phyloP scores from a whole-genome alignment of 2,888 invertebrate species.

The Baccha elongata region DNA sequence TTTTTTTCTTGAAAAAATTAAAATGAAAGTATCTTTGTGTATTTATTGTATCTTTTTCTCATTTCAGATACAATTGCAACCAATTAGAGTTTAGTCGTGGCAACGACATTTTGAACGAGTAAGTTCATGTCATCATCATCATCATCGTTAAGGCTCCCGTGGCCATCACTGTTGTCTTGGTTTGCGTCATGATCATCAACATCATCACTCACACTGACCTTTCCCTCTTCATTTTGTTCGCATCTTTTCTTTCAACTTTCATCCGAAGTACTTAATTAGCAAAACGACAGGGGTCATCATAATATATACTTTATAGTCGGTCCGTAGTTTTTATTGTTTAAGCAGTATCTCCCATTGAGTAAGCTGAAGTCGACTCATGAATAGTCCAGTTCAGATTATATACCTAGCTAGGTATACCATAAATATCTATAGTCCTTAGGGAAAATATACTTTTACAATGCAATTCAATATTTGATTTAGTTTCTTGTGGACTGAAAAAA shows the following conservation, averaged over 20 bases:
- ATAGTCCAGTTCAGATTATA: not conserved
- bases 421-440: not conserved
- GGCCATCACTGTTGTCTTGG: not conserved
- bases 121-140: constrained; percentile 49
- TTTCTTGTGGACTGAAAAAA: constrained; percentile 20
- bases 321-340: constrained; percentile 30
- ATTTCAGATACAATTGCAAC: constrained; percentile 67
- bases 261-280: constrained; percentile 60
- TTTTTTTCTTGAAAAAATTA: constrained; percentile 18
- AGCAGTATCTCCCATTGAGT: not conserved
- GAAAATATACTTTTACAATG: constrained; percentile 16
- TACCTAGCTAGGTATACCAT: not conserved
- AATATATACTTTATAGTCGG: constrained; percentile 15
- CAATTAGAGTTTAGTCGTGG: constrained; percentile 65
- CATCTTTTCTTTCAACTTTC: constrained; percentile 27
- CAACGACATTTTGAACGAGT: constrained; percentile 48
- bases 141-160: constrained; percentile 3
- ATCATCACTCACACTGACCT: constrained; percentile 8
- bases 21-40: constrained; percentile 31
- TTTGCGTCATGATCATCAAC: constrained; percentile 15
- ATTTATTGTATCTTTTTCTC: constrained; percentile 66
- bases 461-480: constrained; percentile 47
- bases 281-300: constrained; percentile 48
- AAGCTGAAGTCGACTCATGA: not conserved
- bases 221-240: not conserved